phyloP scores from a whole-genome alignment of 2,797 vertebrate genomes.

The Masticophis lateralis region DNA sequence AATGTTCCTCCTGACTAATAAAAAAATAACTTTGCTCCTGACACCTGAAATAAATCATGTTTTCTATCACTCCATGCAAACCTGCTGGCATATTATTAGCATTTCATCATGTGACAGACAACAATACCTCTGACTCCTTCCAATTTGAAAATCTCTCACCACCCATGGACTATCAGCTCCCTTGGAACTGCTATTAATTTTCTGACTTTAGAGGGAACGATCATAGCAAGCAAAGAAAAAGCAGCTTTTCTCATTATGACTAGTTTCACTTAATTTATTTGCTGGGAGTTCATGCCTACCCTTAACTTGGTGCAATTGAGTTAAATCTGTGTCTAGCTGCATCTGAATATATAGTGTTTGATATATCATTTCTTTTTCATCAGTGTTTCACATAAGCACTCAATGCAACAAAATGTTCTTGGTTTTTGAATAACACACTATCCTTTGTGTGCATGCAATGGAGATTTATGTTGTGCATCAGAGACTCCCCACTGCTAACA shows the following conservation, averaged over 20 bases:
- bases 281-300: slow-evolving; percentile 11
- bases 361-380: slow-evolving; percentile 31
- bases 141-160: slow-evolving; percentile 61
- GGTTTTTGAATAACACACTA: not conserved
- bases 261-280: slow-evolving; percentile 58
- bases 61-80: slow-evolving; percentile 45
- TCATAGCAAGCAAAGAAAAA: slow-evolving; percentile 25
- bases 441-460: not conserved
- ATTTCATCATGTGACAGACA: slow-evolving; percentile 41
- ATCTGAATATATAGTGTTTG: slow-evolving; percentile 41
- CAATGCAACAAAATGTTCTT: not conserved
- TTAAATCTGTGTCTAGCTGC: slow-evolving; percentile 22
- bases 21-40: slow-evolving; percentile 45
- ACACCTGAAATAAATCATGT: slow-evolving; percentile 45
- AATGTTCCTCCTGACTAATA: slow-evolving; percentile 43
- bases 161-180: slow-evolving; percentile 44
- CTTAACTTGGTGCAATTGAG: slow-evolving; percentile 43
- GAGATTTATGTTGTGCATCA: not conserved
- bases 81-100: slow-evolving; percentile 26
- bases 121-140: slow-evolving; percentile 46
- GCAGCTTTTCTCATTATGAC: slow-evolving; percentile 28
- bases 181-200: slow-evolving; percentile 60
- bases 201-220: slow-evolving; percentile 54
- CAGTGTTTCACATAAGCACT: not conserved
- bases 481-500: not conserved